A percentile compares a stretch with the other conserved stretches of the same genome.
Conservation (phyloP, 2,888 invertebrate species). For the Zonitis immaculata region DNA sequence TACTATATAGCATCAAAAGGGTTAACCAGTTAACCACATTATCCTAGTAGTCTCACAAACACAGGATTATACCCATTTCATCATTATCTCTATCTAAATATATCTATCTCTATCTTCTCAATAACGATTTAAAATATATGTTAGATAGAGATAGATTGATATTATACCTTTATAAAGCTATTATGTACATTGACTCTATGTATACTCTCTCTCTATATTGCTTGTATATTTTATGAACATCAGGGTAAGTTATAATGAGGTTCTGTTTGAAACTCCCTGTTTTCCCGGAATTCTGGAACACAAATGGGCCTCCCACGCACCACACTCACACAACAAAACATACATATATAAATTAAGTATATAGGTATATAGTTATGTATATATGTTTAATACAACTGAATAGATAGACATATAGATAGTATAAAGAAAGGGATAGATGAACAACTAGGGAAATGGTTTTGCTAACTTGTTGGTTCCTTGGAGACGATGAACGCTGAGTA, state of each 20-base stretch:
- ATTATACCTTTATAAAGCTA: not conserved
- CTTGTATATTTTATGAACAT: constrained; percentile 51
- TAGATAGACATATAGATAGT: no score
- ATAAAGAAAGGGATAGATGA: constrained; percentile 1
- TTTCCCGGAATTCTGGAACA: constrained; percentile 3
- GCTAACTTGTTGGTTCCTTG: constrained; percentile 44
- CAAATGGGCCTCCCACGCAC: constrained; percentile 23
- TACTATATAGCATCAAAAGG: constrained; percentile 31
- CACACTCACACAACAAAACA: constrained; percentile 9
- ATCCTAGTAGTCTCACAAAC: constrained; percentile 41
- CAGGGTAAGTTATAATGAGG: constrained; percentile 50
- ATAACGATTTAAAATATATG: not conserved
- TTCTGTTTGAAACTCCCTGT: constrained; percentile 46
- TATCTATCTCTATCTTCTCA: not conserved
- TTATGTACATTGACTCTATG: no score
- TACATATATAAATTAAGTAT: not conserved
- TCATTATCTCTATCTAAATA: not conserved
- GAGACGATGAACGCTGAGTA: constrained; percentile 35
- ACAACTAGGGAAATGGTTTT: constrained; percentile 40
- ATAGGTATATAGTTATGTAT: no score
- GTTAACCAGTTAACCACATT: constrained; percentile 45
- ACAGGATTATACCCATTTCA: constrained; percentile 35
- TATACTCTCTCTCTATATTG: constrained; percentile 26
- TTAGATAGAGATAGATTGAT: not conserved
- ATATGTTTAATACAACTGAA: no score